Evolutionary conservation across 2,888 invertebrate species (phyloP).

Genomic region (Galerucella pusilla): DNA sequence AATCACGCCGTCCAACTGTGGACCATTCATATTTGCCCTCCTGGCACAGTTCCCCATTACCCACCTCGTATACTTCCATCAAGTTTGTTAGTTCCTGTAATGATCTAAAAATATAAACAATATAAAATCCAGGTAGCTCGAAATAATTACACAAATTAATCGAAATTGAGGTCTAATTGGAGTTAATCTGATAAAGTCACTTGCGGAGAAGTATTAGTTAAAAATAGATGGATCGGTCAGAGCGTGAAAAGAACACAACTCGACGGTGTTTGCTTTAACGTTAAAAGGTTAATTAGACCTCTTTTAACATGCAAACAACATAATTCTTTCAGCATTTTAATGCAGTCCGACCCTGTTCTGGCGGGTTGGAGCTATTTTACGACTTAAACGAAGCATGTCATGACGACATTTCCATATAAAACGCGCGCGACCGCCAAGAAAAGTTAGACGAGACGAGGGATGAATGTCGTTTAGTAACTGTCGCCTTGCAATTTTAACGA

Average conservation of each 20-base stretch:
- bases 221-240: conserved; percentile 42
- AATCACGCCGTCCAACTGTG: no score
- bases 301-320: conserved; percentile 63
- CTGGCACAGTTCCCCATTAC: no score
- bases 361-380: conserved; percentile 62
- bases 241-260: conserved; percentile 50
- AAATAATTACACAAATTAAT: no score
- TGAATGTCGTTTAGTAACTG: conserved; percentile 60
- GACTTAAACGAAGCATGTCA: conserved; percentile 65
- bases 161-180: conserved; percentile 7
- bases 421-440: conserved; percentile 50
- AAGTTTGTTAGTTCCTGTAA: no score
- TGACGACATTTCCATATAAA: conserved; percentile 58
- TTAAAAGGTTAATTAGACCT: conserved; percentile 63
- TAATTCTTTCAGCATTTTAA: conserved; percentile 62
- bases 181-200: conserved; percentile 36
- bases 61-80: no score
- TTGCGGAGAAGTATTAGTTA: conserved; percentile 48
- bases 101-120: no score
- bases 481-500: conserved; percentile 39
- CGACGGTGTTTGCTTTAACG: conserved; percentile 57
- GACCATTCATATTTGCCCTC: no score
- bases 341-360: conserved; percentile 61
- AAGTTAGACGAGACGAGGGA: conserved; percentile 54
- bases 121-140: no score